These are phyloP conservation scores for Butorides virescens DNA, from an alignment of 2,113 vertebrate species.

Conservation along the genomic window DNA sequence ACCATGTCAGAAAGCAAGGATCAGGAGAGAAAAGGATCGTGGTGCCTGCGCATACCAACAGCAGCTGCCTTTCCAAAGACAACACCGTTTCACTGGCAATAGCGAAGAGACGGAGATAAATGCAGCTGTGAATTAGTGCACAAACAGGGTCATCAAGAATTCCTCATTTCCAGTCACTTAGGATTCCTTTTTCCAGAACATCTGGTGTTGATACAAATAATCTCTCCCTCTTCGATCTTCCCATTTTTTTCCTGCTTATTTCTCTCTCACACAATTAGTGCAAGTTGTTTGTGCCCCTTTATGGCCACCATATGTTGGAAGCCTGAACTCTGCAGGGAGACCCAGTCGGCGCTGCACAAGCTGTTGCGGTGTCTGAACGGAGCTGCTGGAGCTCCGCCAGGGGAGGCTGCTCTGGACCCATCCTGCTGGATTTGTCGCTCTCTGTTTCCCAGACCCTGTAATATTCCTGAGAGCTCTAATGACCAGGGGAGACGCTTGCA, in stretches of 20 bases:
- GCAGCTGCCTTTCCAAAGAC: neutral
- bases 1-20: neutral
- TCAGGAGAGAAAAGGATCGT: neutral
- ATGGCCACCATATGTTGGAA: neutral
- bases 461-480: neutral
- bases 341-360: neutral
- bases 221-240: neutral
- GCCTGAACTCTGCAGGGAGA: neutral
- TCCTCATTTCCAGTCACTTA: neutral
- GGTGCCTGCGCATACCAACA: neutral
- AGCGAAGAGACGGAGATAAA: neutral
- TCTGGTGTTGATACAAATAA: neutral
- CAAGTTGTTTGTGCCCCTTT: neutral
- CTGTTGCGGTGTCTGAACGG: neutral
- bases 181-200: neutral
- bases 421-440: neutral
- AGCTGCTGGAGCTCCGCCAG: constrained; percentile 8
- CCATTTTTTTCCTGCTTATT: neutral
- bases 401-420: neutral
- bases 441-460: neutral
- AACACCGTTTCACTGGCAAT: neutral
- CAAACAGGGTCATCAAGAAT: neutral
- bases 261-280: neutral
- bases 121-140: neutral
- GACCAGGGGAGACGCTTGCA: neutral